phyloP scores from a whole-genome alignment of 2,888 invertebrate genomes.

The Leptinotarsa tumamoca region DNA sequence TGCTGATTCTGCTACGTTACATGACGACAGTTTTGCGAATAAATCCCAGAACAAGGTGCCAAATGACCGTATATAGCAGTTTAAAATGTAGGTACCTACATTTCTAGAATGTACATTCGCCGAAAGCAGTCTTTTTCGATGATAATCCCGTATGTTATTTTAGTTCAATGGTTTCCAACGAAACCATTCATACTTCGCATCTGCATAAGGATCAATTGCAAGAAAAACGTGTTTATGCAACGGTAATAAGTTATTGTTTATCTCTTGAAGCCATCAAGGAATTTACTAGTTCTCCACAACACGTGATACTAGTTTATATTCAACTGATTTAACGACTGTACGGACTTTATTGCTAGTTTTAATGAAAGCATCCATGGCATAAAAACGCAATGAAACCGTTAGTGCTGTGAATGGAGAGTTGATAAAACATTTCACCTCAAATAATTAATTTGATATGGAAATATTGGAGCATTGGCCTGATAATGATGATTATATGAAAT shows the following conservation, averaged over 20 bases:
- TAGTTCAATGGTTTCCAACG: not conserved
- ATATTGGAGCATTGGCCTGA: too few species aligned
- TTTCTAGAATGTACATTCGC: not conserved
- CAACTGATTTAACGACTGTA: not conserved
- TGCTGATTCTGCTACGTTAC: too few species aligned
- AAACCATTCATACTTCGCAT: not conserved
- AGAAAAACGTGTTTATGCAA: not conserved
- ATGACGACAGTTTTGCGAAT: too few species aligned
- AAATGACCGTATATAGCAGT: too few species aligned
- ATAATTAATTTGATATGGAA: too few species aligned
- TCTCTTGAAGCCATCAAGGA: conserved; percentile 5
- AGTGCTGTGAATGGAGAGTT: too few species aligned
- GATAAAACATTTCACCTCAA: too few species aligned
- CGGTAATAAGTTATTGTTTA: conserved; percentile 1
- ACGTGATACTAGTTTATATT: conserved; percentile 6
- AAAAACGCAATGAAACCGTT: not conserved
- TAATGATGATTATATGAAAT: too few species aligned
- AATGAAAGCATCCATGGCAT: not conserved
- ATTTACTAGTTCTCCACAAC: conserved; percentile 1
- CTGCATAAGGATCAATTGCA: not conserved
- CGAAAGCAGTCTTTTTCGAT: too few species aligned
- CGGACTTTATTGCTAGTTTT: not conserved
- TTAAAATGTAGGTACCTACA: not conserved
- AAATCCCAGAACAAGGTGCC: too few species aligned
- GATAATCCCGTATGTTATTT: not conserved